Conservation (phyloP, 2,113 vertebrate genomes). For the Anguilla rostrata region DNA sequence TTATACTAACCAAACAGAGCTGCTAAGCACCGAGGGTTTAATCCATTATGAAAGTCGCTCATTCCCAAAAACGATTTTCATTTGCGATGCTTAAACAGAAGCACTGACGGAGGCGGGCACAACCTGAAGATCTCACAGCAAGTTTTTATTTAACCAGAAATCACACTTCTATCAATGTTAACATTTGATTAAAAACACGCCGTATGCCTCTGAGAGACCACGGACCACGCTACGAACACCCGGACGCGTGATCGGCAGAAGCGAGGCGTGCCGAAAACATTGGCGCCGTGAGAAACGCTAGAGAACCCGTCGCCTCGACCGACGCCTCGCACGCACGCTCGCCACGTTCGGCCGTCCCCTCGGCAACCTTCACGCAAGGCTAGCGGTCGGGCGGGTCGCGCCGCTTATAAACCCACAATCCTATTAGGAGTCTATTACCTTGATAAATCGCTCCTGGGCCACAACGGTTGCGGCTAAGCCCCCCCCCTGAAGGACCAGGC, state of each 20-base stretch:
- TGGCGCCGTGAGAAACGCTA: not conserved
- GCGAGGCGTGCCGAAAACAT: not conserved
- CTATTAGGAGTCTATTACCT: slow-evolving; percentile 2
- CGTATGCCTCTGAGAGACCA: too few species aligned
- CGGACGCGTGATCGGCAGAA: not conserved
- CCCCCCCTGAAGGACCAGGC: not conserved
- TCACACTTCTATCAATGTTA: not conserved
- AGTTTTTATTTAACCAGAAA: not conserved
- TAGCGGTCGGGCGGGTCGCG: not conserved
- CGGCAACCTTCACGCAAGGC: not conserved
- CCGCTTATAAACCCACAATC: slow-evolving; percentile 12
- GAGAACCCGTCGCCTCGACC: not conserved
- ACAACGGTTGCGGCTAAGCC: not conserved
- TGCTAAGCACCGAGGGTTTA: not conserved
- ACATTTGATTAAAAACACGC: not conserved
- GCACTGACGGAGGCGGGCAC: not conserved
- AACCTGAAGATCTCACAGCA: not conserved
- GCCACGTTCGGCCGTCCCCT: not conserved
- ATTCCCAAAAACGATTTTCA: not conserved
- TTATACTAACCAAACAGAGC: not conserved
- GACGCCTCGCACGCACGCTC: not conserved
- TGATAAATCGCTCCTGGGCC: slow-evolving; percentile 3
- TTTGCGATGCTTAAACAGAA: too few species aligned
- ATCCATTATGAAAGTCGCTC: not conserved
- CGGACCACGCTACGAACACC: not conserved